Conservation (phyloP, 2,888 invertebrate genomes). For the Cactoblastis cactorum region DNA sequence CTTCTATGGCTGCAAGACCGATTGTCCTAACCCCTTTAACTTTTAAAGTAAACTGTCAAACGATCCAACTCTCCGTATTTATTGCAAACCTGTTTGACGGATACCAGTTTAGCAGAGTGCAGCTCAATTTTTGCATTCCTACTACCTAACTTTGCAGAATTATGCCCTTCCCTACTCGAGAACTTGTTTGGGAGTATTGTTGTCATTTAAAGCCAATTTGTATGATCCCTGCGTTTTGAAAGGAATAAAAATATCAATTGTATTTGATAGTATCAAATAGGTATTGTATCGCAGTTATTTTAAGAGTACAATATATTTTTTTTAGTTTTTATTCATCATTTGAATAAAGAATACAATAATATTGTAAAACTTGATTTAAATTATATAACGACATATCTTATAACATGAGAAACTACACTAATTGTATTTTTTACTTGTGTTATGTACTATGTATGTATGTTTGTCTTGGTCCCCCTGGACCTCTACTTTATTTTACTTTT, state of each 20-base stretch:
- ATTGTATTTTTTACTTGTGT: too few species aligned
- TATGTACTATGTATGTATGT: too few species aligned
- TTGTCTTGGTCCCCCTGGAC: too few species aligned
- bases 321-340: too few species aligned
- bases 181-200: constrained; percentile 35
- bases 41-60: not conserved
- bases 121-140: constrained; percentile 64
- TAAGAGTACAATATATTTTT: too few species aligned
- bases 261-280: not conserved
- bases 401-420: too few species aligned
- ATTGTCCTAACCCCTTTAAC: constrained; percentile 26
- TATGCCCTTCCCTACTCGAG: constrained; percentile 32
- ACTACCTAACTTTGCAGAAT: constrained; percentile 53
- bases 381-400: too few species aligned
- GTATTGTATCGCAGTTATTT: too few species aligned
- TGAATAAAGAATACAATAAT: too few species aligned
- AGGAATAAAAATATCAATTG: not conserved
- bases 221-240: not conserved
- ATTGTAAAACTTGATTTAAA: too few species aligned
- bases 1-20: constrained; percentile 23
- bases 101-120: constrained; percentile 52
- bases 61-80: not conserved
- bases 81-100: constrained; percentile 12
- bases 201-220: not conserved
- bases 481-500: too few species aligned